These are phyloP conservation scores for Sturnus vulgaris DNA, from an alignment of 2,113 vertebrate species.

Conservation along the genomic window DNA sequence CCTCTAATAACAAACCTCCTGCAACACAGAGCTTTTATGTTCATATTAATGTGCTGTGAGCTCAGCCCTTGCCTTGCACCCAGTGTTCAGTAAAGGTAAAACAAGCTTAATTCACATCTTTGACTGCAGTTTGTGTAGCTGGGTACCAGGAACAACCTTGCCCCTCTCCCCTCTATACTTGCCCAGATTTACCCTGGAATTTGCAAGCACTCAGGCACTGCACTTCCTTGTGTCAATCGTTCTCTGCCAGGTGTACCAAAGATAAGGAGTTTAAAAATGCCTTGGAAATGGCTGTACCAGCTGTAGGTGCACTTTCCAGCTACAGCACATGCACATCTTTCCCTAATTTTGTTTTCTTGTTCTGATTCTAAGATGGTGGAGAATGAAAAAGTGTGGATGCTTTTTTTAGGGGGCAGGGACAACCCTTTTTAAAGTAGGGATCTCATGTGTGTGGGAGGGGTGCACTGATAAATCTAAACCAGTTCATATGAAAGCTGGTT, in stretches of 20 bases:
- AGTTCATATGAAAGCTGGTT: neutral
- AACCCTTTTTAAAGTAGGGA: neutral
- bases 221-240: neutral
- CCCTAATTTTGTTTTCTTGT: neutral
- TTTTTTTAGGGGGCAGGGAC: neutral
- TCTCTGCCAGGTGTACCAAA: neutral
- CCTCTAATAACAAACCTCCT: neutral
- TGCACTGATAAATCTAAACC: neutral
- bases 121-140: neutral
- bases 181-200: neutral
- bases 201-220: neutral
- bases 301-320: neutral
- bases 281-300: neutral
- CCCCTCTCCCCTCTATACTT: rapidly evolving
- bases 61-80: neutral
- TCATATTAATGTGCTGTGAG: neutral
- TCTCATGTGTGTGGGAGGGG: neutral
- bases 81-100: neutral
- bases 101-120: neutral
- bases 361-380: neutral
- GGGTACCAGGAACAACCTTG: neutral
- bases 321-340: neutral
- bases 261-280: neutral
- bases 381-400: neutral
- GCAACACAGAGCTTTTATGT: neutral